Base-by-base conservation (phyloP, 2,797 vertebrate genomes). In the Lates japonicus region DNA sequence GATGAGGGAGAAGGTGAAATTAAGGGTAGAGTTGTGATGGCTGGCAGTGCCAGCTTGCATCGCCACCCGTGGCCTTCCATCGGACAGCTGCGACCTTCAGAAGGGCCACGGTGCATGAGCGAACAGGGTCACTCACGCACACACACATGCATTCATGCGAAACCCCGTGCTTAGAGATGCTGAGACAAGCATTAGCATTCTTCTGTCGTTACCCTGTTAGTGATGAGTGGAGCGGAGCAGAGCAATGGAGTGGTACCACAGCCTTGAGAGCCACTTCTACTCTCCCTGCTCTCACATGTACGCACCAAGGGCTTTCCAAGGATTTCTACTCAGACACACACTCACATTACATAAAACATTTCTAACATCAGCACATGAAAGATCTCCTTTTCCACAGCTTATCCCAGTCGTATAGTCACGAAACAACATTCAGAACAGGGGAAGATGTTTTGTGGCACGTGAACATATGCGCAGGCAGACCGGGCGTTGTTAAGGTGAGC, bases 51-150 rank as follows among this genome's bases (percentile, higher is more conserved):
- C 91, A 93, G 92, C 87, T 89, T 90, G 88, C 54, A 76, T 71
- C 70, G 83, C 89, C 84, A 84, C 89, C 87, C 83, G 68, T 78
- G 72, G 78, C 79, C 82, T 42, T 78, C 70, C 74, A 75, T 78
- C 37, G 39, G 84, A 90, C 88, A 90, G 90, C 87, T 90, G 90
- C 70, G 76, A 91, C 93, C 92, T 93, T 93, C 90, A 82, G 11
- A 44, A 68, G 75, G 76, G 83, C 68, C 80, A 49, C 54, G 19
- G 66, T 52, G 78, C 78, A 62, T 66, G 70, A 76, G 58, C 13
- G 16, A 68, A 65, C 65, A 52, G 69, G 80, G 79, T 80, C 80
- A 17, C 60, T 48, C 57, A 22, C 55, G 22, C 44, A 59, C 76
- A 55, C 77, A 74, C 71, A 68, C 63, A 51, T 41, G 16, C 58